A percentile compares a stretch with the other conserved stretches of the same genome.
Conservation (phyloP, 23 tunicate species). For the Halocynthia roretzi region DNA sequence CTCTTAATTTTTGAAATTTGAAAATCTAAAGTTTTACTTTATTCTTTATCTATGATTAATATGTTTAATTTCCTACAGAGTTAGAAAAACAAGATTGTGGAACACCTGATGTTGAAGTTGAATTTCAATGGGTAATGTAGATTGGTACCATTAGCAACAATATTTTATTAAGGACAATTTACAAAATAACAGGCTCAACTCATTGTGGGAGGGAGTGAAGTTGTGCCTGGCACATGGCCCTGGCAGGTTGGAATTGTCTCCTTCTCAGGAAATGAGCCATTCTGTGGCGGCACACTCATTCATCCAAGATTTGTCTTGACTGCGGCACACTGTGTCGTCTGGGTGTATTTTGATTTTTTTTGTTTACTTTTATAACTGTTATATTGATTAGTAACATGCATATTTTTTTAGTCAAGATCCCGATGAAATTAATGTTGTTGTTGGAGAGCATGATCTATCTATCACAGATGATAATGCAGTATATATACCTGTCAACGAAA, state of each 20-base stretch:
- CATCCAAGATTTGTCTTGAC: constrained; percentile 3
- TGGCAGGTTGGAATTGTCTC: neutral
- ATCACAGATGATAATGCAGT: neutral
- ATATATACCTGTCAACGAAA: neutral
- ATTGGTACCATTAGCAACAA: neutral
- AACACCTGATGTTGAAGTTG: constrained; percentile 4
- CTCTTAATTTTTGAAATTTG: no score
- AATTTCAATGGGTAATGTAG: constrained; percentile 22
- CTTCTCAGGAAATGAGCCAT: neutral
- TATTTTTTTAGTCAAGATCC: neutral
- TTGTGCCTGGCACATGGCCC: constrained; percentile 14
- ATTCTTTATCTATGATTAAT: no score
- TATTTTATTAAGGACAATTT: neutral
- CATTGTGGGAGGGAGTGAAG: constrained; percentile 13
- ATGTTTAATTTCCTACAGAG: neutral
- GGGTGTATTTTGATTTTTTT: neutral
- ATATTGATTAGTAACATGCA: neutral
- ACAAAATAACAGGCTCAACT: constrained; percentile 3
- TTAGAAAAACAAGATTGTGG: constrained; percentile 6
- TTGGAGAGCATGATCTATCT: neutral
- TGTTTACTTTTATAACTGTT: neutral
- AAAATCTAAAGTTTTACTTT: no score
- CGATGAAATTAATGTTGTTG: neutral
- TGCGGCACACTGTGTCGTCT: neutral
- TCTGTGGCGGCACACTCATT: constrained; percentile 9